These are phyloP conservation scores for Meteorus cinctellus DNA, from an alignment of 2,888 invertebrate species.

Conservation along the genomic window DNA sequence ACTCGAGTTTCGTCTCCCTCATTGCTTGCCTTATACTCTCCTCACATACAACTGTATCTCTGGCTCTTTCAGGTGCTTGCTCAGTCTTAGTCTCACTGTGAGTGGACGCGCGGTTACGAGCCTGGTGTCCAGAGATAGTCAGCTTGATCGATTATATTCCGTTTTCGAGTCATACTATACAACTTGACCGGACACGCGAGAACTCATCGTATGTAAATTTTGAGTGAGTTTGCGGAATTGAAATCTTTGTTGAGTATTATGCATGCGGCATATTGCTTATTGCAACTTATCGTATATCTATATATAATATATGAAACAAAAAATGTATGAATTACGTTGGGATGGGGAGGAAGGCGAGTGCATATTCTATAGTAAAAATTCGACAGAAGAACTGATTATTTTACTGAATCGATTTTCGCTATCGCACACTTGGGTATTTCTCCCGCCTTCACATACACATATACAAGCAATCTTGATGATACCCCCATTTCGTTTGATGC, in stretches of 20 bases:
- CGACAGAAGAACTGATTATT: no score
- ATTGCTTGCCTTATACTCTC: neutral
- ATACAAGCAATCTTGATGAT: no score
- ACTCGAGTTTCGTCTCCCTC: neutral
- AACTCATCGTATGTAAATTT: slow-evolving; percentile 33
- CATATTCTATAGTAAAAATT: no score
- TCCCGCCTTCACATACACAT: no score
- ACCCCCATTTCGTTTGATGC: neutral
- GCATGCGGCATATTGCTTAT: neutral
- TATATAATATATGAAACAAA: no score
- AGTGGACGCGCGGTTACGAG: neutral
- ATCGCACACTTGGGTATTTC: no score
- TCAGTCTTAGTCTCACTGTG: no score
- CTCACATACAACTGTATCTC: no score
- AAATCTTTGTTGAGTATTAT: slow-evolving; percentile 24
- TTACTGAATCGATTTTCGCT: no score
- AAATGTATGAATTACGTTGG: no score
- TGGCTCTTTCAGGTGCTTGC: no score
- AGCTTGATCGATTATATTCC: slow-evolving; percentile 41
- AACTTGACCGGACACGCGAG: neutral
- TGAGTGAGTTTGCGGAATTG: slow-evolving; percentile 31
- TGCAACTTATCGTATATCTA: neutral
- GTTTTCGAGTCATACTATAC: slow-evolving; percentile 11
- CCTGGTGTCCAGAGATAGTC: slow-evolving; percentile 44
- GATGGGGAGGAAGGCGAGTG: no score